A percentile compares a stretch with the other conserved stretches of the same genome.
Conservation (phyloP, 2,797 vertebrate species). For the Danio tinwini region DNA sequence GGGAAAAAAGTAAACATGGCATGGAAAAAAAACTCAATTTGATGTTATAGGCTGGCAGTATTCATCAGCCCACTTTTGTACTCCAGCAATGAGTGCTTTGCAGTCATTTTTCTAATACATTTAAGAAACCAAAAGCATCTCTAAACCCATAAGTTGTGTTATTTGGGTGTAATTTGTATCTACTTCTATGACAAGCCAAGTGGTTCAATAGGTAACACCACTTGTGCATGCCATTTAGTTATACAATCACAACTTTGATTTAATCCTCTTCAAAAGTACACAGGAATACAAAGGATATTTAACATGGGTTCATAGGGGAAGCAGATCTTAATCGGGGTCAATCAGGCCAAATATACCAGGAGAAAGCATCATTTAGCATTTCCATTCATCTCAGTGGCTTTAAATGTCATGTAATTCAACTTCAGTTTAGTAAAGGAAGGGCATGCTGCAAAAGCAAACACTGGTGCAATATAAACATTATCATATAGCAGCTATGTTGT, state of each 20-base stretch:
- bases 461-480: too few relatives aligned
- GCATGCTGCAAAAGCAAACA: too few relatives aligned
- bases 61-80: neutral
- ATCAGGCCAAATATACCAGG: neutral
- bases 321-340: neutral
- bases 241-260: neutral
- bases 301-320: neutral
- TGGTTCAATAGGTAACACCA: neutral
- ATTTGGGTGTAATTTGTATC: neutral
- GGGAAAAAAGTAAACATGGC: neutral
- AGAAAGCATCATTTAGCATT: neutral
- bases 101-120: neutral
- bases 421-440: neutral
- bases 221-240: neutral
- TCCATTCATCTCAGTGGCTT: neutral
- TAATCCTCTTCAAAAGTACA: neutral
- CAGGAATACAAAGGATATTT: neutral
- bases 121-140: conserved; percentile 1
- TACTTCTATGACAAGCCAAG: conserved; percentile 11
- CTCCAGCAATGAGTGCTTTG: neutral
- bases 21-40: neutral
- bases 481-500: too few relatives aligned
- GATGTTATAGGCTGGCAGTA: neutral
- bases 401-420: neutral
- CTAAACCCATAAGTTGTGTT: conserved; percentile 7